Conservation (phyloP, 2,888 invertebrate genomes). For the Trichacis sp. region DNA sequence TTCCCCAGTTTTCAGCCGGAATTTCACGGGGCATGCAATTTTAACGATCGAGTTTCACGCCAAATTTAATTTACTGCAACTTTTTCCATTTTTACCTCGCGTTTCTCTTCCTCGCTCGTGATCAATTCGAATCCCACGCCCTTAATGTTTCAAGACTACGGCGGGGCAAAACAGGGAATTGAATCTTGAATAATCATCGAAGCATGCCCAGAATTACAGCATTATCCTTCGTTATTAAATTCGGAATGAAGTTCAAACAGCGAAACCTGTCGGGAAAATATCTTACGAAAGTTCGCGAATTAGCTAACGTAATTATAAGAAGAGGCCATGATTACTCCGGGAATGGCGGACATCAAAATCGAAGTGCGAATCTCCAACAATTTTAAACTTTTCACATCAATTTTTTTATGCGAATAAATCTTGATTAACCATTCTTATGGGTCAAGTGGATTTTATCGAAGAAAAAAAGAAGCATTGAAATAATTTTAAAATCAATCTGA, state of each 20-base stretch:
- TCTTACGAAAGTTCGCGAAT: neutral
- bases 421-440: no score
- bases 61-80: neutral
- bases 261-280: constrained; percentile 1
- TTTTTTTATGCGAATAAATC: neutral
- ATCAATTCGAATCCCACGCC: neutral
- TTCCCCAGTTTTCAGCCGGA: neutral
- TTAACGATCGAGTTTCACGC: neutral
- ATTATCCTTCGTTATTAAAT: neutral
- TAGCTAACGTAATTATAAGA: neutral
- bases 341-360: neutral
- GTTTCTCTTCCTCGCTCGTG: neutral
- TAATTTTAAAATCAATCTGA: no score
- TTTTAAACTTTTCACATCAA: neutral
- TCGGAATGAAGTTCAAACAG: neutral
- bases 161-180: neutral
- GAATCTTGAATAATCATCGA: neutral
- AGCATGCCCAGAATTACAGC: neutral
- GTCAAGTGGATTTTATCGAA: no score
- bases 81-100: neutral
- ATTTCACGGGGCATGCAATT: neutral
- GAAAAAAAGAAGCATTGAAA: no score
- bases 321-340: neutral
- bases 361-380: neutral
- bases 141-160: neutral